phyloP scores from a whole-genome alignment of 2,888 invertebrate species.

The Oasisia sp. region DNA sequence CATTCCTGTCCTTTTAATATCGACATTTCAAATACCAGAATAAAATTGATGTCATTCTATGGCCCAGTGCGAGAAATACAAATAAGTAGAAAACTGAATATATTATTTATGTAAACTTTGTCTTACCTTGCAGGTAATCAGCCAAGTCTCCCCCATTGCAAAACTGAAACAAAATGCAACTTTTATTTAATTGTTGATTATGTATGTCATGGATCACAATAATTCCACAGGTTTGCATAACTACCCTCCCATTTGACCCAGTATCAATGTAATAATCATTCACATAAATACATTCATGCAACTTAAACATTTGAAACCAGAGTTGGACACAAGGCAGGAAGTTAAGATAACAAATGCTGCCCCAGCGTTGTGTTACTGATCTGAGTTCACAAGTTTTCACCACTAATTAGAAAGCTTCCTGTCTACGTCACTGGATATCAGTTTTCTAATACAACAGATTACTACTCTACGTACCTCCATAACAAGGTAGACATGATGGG shows the following conservation, averaged over 20 bases:
- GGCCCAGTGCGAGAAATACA: not conserved
- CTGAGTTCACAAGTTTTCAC: not conserved
- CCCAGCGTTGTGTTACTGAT: not conserved
- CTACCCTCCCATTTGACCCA: too few species aligned
- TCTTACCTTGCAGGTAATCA: conserved; percentile 86
- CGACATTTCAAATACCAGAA: not conserved
- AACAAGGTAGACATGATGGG: conserved; percentile 93
- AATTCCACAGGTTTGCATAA: not conserved
- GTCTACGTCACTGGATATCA: not conserved
- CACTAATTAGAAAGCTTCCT: not conserved
- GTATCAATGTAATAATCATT: not conserved
- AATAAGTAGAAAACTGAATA: not conserved
- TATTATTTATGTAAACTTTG: not conserved
- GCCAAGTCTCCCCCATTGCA: conserved; percentile 99
- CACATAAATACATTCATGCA: not conserved
- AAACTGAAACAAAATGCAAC: conserved; percentile 74
- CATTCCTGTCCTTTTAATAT: not conserved
- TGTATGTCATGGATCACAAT: not conserved
- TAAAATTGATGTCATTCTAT: not conserved
- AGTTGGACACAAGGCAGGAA: not conserved
- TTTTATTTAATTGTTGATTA: not conserved
- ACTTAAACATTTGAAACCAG: not conserved
- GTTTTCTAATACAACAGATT: not conserved
- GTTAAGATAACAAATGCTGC: not conserved
- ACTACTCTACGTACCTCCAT: conserved; percentile 86